phyloP scores from a whole-genome alignment of 2,113 vertebrate species.

The Octodon degus region DNA sequence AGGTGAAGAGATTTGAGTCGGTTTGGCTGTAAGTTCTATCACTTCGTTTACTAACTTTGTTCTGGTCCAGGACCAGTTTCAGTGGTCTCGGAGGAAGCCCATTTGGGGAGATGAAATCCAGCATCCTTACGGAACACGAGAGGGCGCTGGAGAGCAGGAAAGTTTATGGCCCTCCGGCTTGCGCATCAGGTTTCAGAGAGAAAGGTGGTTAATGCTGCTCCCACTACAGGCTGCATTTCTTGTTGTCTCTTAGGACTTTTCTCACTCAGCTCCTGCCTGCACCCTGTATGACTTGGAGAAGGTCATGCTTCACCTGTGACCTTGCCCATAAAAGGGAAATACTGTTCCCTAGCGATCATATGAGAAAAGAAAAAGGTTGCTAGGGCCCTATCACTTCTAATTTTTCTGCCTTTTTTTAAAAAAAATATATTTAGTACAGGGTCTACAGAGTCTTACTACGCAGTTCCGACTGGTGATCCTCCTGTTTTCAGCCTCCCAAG shows the following conservation, averaged over 20 bases:
- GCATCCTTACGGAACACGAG: neutral
- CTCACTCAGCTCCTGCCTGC: neutral
- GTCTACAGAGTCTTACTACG: no score
- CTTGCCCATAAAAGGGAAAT: neutral
- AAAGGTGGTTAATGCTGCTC: neutral
- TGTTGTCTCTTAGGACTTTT: neutral
- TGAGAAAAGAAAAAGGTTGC: neutral
- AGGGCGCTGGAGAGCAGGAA: neutral
- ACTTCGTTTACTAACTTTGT: neutral
- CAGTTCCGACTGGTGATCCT: no score
- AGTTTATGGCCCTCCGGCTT: neutral
- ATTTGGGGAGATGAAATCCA: neutral
- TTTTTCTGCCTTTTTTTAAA: neutral
- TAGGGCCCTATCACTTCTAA: neutral
- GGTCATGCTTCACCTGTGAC: neutral
- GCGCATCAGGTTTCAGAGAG: neutral
- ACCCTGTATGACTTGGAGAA: neutral
- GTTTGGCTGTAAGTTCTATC: neutral
- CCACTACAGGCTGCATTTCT: neutral
- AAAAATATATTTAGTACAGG: no score
- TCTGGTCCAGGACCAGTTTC: neutral
- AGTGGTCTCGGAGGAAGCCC: neutral
- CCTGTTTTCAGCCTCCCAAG: no score
- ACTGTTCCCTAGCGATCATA: neutral
- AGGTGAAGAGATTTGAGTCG: neutral